Conservation (phyloP, 2,113 vertebrate species). For the Burhinus bistriatus region DNA sequence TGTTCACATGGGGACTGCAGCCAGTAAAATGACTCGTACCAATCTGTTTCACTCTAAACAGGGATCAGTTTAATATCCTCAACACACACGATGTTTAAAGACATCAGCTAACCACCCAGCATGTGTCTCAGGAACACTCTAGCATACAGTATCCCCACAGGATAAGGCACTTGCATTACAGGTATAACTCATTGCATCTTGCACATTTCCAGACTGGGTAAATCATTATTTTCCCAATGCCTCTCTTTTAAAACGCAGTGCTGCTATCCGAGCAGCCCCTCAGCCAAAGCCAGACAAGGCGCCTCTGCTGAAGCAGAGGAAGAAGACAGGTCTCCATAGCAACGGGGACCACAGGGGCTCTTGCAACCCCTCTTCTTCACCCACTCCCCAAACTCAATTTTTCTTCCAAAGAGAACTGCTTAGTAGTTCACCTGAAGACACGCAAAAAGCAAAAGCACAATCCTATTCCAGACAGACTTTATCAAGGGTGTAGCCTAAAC, state of each 20-base stretch:
- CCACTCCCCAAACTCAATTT: neutral
- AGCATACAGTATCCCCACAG: neutral
- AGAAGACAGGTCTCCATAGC: slow-evolving; percentile 17
- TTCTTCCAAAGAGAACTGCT: neutral
- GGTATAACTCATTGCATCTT: neutral
- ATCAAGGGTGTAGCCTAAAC: neutral
- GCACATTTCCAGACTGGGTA: neutral
- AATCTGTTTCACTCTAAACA: neutral
- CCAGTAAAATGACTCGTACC: neutral
- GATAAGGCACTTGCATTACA: neutral
- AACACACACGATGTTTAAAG: neutral
- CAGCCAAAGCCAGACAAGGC: neutral
- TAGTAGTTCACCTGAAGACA: neutral
- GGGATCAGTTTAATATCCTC: neutral
- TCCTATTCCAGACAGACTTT: neutral
- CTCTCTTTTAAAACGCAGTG: neutral
- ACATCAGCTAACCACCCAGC: neutral
- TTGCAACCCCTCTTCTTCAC: neutral
- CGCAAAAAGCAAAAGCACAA: neutral
- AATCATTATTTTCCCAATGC: neutral
- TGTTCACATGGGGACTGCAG: neutral
- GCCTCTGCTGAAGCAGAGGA: neutral
- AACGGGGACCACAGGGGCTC: neutral
- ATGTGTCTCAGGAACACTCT: neutral
- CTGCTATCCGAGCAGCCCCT: neutral